Percentiles rank a stretch among this genome's conserved stretches.
These are phyloP conservation scores for Ispidina lecontei DNA, from an alignment of 2,797 vertebrate species.

Conservation along the genomic window DNA sequence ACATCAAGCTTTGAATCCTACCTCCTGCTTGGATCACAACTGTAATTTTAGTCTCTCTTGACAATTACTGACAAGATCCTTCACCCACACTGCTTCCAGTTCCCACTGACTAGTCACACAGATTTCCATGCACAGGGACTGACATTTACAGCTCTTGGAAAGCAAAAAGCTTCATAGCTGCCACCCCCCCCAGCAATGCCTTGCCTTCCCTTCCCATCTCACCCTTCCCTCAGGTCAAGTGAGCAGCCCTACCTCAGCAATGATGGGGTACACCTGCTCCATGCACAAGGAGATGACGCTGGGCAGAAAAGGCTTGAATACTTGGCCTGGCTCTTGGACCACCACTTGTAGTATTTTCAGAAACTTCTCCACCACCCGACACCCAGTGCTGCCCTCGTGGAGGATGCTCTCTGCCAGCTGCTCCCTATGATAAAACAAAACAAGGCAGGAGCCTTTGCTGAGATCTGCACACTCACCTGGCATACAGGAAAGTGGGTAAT, in stretches of 20 bases:
- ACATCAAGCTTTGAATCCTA: not conserved
- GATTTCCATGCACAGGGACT: not conserved
- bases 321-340: constrained; percentile 96
- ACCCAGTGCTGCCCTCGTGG: constrained; percentile 94
- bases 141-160: not conserved
- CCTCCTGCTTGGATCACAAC: not conserved
- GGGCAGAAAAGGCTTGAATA: constrained; percentile 95
- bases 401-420: constrained; percentile 96
- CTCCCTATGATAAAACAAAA: constrained; percentile 79
- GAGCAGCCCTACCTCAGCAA: constrained; percentile 87
- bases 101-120: not conserved
- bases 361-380: constrained; percentile 95
- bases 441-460: not conserved
- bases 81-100: not conserved
- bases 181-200: not conserved
- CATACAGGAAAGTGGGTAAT: not conserved
- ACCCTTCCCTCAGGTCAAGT: accelerated
- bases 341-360: constrained; percentile 96
- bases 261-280: constrained; percentile 97
- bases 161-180: not conserved
- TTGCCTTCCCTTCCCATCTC: not conserved
- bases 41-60: not conserved
- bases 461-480: not conserved
- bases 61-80: not conserved
- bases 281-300: constrained; percentile 95